Percentiles rank a stretch among this genome's conserved stretches.
Conservation (phyloP, 53 echinoderm and acorn worm species). For the Luidia sarsii region DNA sequence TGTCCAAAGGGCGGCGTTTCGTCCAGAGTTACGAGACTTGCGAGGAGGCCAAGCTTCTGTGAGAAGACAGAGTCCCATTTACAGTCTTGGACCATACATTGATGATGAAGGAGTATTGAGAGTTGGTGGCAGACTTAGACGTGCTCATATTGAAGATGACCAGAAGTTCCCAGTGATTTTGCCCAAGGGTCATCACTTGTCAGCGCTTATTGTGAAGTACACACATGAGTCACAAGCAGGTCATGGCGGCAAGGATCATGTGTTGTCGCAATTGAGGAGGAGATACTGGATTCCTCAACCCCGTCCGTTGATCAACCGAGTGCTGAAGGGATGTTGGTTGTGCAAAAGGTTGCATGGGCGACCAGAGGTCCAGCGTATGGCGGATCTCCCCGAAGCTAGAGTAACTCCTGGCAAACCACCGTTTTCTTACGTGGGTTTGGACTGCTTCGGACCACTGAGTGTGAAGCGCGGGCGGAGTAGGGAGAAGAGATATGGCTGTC, state of each 20-base stretch:
- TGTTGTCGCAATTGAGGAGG: constrained; percentile 28
- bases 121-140: constrained; percentile 30
- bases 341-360: constrained; percentile 23
- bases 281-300: constrained; percentile 45
- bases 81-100: constrained; percentile 9
- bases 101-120: constrained; percentile 25
- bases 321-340: background rate
- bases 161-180: constrained; percentile 38
- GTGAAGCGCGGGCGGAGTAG: constrained; percentile 55
- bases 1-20: background rate
- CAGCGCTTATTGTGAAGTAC: background rate
- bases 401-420: constrained; percentile 65
- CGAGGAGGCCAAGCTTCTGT: no score
- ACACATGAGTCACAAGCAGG: constrained; percentile 13
- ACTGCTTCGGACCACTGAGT: constrained; percentile 64
- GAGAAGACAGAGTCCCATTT: no score
- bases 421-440: constrained; percentile 58
- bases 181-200: constrained; percentile 9
- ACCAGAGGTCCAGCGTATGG: constrained; percentile 17
- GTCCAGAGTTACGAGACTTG: background rate
- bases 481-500: constrained; percentile 57
- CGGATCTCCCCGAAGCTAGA: constrained; percentile 55
- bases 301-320: constrained; percentile 7
- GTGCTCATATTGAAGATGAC: background rate
- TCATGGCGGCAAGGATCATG: constrained; percentile 51